Base-by-base conservation (phyloP, 2,113 vertebrate genomes). In the Crypturellus undulatus region DNA sequence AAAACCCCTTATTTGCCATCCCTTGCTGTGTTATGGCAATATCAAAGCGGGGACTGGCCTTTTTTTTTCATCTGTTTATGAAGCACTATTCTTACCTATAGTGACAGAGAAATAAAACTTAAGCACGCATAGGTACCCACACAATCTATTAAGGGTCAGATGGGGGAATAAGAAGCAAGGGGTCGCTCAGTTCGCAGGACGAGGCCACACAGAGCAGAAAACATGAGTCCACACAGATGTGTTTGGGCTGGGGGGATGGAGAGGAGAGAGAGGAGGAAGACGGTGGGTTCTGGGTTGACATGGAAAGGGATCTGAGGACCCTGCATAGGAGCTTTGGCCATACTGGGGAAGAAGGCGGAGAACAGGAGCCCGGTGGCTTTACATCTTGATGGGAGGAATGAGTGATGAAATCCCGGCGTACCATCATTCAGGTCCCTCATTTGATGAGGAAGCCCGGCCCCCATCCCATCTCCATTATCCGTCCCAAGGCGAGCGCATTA, bases 331-430 rank as follows among this genome's bases (percentile, higher is more conserved):
- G 49, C 20, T 49, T 10, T 81, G 8, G 0, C 67, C 16, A 81
- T 1, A 0, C 89, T 47, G 85, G 83, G 86, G 90, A 68, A 79
- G 79, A 91, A 82, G 58, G 60, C 67, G 76, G 79, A 88, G 93
- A 86, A 51, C 95, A 93, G 91, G 95, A 89, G 94, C 93, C 94
- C 0, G 28, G 92, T 83, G 97, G 96, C 97, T 96, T 98, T 99
- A 99, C 98, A 98, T 99, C 99, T 99, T 99, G 99, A 99, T 99
- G 99, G 99, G 99, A 99, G 98, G 98, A 98, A 99, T 99, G 99
- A 99, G 98, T 98, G 99, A 99, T 99, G 98, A 98, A 99, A 98
- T 98, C 98, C 98, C 97, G 62, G 96, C 5, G 24, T 97, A 97
- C 98, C 99, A 99, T 99, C 99, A 98, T 99, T 99, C 99, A 99